A percentile compares a stretch with the other conserved stretches of the same genome.
phyloP scores from a whole-genome alignment of 2,113 vertebrate genomes.

The Tyrannus savana region DNA sequence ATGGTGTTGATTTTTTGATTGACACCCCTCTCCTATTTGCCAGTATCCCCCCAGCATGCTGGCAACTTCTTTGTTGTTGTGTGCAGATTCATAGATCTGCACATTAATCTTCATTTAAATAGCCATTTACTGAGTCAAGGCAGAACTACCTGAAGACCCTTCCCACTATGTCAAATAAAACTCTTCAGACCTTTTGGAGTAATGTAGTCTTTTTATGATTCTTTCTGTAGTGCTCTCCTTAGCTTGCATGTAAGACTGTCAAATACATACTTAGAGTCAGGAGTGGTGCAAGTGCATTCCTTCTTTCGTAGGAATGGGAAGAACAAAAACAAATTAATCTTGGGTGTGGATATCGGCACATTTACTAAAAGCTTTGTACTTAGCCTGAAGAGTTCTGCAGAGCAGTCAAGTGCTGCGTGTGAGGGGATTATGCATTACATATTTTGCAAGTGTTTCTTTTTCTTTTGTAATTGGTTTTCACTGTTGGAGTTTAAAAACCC shows the following conservation, averaged over 20 bases:
- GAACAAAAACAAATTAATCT: constrained; percentile 2
- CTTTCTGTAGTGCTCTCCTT: background rate
- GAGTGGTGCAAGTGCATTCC: constrained; percentile 2
- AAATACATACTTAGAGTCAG: background rate
- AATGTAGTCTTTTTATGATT: background rate
- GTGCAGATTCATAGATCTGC: background rate
- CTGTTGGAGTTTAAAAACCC: constrained; percentile 2
- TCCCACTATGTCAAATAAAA: background rate
- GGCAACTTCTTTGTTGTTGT: background rate
- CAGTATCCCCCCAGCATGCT: accelerated
- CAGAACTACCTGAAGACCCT: background rate
- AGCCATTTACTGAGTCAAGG: background rate
- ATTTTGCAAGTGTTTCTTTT: constrained; percentile 13
- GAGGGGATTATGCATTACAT: background rate
- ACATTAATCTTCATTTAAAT: background rate
- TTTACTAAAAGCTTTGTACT: background rate
- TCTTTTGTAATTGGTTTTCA: background rate
- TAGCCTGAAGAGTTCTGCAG: background rate
- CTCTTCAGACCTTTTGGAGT: background rate
- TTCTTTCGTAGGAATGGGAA: background rate
- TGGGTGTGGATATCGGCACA: background rate
- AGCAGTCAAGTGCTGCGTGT: background rate
- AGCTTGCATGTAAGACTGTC: background rate
- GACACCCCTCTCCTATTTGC: background rate
- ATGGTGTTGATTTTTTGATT: background rate